Percentiles rank a stretch among this genome's conserved stretches.
Conservation (phyloP, 2,113 vertebrate genomes). For the Noturus placidus region DNA sequence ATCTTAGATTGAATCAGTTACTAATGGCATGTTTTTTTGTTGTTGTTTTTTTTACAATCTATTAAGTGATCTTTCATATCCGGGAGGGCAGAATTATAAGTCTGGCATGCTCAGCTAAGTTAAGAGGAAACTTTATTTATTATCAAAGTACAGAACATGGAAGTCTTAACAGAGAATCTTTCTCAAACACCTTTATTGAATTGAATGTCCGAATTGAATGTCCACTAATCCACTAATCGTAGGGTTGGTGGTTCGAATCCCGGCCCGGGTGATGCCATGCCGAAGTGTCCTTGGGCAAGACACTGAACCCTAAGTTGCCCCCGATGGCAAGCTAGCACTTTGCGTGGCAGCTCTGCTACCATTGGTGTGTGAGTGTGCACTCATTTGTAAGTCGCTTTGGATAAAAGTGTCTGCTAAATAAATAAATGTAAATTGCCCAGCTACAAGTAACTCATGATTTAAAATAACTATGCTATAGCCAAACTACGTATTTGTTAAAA, state of each 20-base stretch:
- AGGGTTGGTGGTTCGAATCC: no score
- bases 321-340: no score
- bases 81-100: not conserved
- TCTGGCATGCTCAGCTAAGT: slow-evolving; percentile 10
- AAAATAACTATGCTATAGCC: not conserved
- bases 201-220: no score
- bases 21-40: not conserved
- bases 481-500: not conserved
- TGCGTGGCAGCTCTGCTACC: no score
- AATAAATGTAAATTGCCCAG: not conserved
- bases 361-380: no score
- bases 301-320: no score
- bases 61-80: not conserved
- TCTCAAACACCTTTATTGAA: not conserved
- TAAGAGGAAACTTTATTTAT: slow-evolving; percentile 15
- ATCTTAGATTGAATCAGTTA: slow-evolving; percentile 5
- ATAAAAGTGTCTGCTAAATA: no score
- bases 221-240: no score
- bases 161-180: not conserved
- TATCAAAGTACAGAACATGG: not conserved
- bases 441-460: not conserved
- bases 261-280: no score
- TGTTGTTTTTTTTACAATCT: not conserved
- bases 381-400: no score
- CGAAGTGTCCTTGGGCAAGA: no score